Evolutionary conservation across 2,797 vertebrate genomes (phyloP).

Genomic region (Champsocephalus gunnari): DNA sequence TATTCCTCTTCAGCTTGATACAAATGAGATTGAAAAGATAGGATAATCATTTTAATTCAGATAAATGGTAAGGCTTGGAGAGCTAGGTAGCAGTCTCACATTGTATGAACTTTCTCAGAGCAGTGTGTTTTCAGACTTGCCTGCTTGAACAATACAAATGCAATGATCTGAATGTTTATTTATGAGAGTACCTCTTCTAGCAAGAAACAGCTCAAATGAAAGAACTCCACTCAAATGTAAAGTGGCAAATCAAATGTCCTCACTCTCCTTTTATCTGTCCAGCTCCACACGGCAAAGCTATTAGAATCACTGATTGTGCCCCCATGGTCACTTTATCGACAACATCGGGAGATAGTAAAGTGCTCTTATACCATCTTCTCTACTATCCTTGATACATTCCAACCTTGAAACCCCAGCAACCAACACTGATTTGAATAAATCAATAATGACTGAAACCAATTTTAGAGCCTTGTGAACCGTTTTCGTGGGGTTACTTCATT

Average conservation of each 20-base stretch:
- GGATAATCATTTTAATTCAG: slow-evolving; percentile 22
- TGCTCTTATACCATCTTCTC: slow-evolving; percentile 17
- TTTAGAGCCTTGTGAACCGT: neutral
- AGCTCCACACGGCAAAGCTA: neutral
- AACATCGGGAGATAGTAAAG: slow-evolving; percentile 20
- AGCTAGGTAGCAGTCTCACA: neutral
- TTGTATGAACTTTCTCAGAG: slow-evolving; percentile 9
- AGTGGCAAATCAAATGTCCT: slow-evolving; percentile 17
- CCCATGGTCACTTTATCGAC: slow-evolving; percentile 1
- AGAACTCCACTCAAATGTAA: slow-evolving; percentile 31
- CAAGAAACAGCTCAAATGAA: neutral
- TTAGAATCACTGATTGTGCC: slow-evolving; percentile 2
- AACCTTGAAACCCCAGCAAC: neutral
- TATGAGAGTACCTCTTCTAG: neutral
- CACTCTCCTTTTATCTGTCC: slow-evolving; percentile 15
- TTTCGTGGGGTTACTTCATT: neutral
- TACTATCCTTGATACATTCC: slow-evolving; percentile 5
- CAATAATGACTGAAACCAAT: neutral
- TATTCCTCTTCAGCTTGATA: slow-evolving; percentile 31
- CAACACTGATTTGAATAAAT: slow-evolving; percentile 10
- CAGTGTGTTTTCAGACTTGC: slow-evolving; percentile 5
- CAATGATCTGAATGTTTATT: slow-evolving; percentile 24
- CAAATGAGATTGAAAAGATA: slow-evolving; percentile 14
- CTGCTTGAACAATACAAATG: slow-evolving; percentile 15
- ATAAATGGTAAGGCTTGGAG: neutral